Base-by-base conservation (phyloP, 2,797 vertebrate genomes). In the Rhinatrema bivittatum region DNA sequence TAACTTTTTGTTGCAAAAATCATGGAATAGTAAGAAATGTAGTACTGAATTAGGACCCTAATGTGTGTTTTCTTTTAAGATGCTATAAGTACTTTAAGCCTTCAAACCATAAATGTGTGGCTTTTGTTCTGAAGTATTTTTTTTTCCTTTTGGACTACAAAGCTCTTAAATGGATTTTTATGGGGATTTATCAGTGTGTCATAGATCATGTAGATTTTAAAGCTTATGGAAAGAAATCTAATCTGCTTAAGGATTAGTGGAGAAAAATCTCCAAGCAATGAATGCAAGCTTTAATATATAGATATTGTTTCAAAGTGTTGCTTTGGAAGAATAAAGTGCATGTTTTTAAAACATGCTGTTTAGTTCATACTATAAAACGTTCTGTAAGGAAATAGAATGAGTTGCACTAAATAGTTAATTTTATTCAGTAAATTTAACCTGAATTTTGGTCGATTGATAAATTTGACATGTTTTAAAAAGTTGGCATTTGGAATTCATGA, bases 81-180 rank as follows among this genome's bases (percentile, higher is more conserved):
- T 51, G 68, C 30, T 75, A 58, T 72, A 64, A 66, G 59, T 54
- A 79, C 68, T 58, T 53, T 60, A 56, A 60, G 57, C 54, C 51
- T 61, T 53, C 31, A 56, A 60, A 42, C 49, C 46, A 42, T 58
- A 54, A 36, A 21, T 36, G 57, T 47, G 69, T 65, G 73, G 61
- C 13, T 43, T 57, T 55, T 69, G 63, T 64, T 36, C 43, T 34
- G 46, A 71, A 65, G 38, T 39, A 53, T 38, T 65, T 36, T 38
- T 65, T 36, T 44, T 39, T 36, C 18, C 35, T 12, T 19, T 10
- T 17, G 20, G 48, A 51, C 50, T 55, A 61, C 65, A 68, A 51
- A 45, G 50, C 62, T 71, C 60, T 50, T 56, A 65, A 59, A 46
- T 42, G 36, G 52, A 52, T 72, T 69, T 43, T 55, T 27, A 50